Evolutionary conservation across 2,113 vertebrate genomes (phyloP).

Genomic region (Sphaerodactylus townsendi): DNA sequence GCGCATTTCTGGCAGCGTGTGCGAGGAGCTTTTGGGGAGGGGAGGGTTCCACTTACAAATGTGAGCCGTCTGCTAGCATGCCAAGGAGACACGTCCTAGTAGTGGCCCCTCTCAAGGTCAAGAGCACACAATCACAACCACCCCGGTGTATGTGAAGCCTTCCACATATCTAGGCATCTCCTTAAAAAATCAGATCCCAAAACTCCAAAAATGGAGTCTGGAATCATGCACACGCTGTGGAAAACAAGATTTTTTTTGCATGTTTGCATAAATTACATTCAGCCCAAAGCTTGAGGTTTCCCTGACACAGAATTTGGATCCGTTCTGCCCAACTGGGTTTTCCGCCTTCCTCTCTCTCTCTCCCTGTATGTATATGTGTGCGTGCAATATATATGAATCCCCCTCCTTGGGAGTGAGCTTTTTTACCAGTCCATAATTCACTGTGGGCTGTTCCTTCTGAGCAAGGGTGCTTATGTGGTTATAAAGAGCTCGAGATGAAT

Average conservation of each 20-base stretch:
- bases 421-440: slow-evolving; percentile 8
- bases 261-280: neutral
- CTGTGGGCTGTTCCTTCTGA: neutral
- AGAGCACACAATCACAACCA: no score
- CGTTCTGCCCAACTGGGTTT: neutral
- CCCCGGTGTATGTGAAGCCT: no score
- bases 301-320: neutral
- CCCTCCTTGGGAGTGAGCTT: no score
- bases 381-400: neutral
- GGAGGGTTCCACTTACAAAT: neutral
- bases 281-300: neutral
- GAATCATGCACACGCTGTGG: neutral
- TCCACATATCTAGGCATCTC: neutral
- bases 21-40: neutral
- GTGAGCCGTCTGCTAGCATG: no score
- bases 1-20: neutral
- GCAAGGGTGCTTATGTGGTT: neutral
- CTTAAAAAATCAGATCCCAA: neutral
- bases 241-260: neutral
- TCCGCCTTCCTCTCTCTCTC: no score
- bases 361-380: no score
- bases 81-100: neutral
- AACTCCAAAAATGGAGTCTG: neutral
- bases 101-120: neutral
- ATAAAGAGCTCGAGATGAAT: neutral